Base-by-base conservation (phyloP, 2,888 invertebrate species). In the Pristionchus mayeri region DNA sequence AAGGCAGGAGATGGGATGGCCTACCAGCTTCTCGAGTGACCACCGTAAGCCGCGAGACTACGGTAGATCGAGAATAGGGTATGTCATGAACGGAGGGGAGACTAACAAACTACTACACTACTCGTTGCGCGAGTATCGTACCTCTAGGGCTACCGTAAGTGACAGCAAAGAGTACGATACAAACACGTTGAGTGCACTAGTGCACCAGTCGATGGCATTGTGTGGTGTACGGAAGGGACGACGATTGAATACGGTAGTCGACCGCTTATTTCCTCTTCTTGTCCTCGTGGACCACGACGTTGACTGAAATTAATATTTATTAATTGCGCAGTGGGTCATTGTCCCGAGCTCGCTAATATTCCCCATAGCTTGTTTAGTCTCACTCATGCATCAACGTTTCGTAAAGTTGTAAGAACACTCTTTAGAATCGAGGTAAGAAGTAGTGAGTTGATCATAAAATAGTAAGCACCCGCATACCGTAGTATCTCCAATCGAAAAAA, bases 41-140 rank as follows among this genome's bases (percentile, higher is more conserved):
- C 48, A 76, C 76, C 44, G 76, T 48, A 48, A 3, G 18, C 48
- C 21, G 48, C 34, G 76, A 27, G 76, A 7, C 3, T 76, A 76
- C 76, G 48, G 76, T 76, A 76, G 76, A 44, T 76, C 76, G 76
- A 76, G 76, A 48, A 76, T 76, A 76, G 48, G 76, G 76, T 76
- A 76, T n/a, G 76, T 44, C 76, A 76, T 27, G 48, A 48, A 27
- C n/a, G 48, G 30, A 27, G 27, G 44, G 48, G 24, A 50, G 16
- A 48, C 48, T 76, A 76, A 6, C 24, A 76, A 44, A 48, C 27
- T 27, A 76, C 76, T 48, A 76, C 76, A 76, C 76, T 76, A 76
- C 76, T 76, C 76, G 76, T 76, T 44, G 48, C 76, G 48, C 76
- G 48, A 9, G 67, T 48, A 27, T 48, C n/a, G 27, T 48, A 44